Conservation (phyloP, 2,113 vertebrate species). For the Grantiella picta region DNA sequence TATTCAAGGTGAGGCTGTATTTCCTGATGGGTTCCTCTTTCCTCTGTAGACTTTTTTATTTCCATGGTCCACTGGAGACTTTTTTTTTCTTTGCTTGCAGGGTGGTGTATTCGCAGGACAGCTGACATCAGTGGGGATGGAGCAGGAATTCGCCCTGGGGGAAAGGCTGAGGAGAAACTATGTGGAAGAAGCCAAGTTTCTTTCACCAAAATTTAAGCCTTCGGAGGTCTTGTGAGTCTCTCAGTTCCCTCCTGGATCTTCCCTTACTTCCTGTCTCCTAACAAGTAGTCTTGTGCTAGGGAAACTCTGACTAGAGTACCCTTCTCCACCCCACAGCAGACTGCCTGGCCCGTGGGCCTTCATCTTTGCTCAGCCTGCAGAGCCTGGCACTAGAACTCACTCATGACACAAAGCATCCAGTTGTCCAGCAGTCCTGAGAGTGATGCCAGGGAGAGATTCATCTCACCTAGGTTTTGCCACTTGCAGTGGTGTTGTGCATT, state of each 20-base stretch:
- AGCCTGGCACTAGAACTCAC: background rate
- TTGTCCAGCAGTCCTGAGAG: background rate
- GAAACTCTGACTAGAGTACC: background rate
- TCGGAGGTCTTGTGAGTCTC: conserved; percentile 90
- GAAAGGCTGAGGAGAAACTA: conserved; percentile 83
- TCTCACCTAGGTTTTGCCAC: background rate
- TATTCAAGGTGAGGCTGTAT: conserved; percentile 62
- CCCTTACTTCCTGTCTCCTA: background rate
- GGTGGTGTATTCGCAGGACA: conserved; percentile 88
- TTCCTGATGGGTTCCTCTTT: background rate
- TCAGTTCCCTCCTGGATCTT: background rate
- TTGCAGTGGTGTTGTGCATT: background rate
- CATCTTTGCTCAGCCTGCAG: background rate
- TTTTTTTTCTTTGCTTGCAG: conserved; percentile 57
- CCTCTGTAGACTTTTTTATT: background rate
- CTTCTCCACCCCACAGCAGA: background rate
- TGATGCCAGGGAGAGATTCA: background rate
- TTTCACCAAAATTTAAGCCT: conserved; percentile 80
- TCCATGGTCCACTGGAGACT: background rate
- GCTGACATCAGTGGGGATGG: conserved; percentile 91
- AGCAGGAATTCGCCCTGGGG: conserved; percentile 89
- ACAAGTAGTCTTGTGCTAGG: background rate
- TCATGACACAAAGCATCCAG: accelerated
- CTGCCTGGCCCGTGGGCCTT: background rate
- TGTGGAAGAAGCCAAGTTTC: conserved; percentile 77